phyloP scores from a whole-genome alignment of 1,140 invertebrate genomes.

The Drosophila kikkawai region DNA sequence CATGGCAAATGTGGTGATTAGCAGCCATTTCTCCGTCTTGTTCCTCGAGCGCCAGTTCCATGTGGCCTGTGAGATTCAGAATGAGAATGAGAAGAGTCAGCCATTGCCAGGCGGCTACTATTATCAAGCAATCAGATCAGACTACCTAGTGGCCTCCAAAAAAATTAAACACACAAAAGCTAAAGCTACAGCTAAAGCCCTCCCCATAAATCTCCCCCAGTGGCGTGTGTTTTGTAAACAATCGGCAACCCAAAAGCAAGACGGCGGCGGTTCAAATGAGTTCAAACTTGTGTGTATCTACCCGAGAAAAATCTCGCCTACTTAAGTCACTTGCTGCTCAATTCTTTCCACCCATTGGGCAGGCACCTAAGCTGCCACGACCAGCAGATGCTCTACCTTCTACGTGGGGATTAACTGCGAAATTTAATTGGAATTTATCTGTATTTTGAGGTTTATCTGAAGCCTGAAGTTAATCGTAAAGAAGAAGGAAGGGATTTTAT shows the following conservation, averaged over 20 bases:
- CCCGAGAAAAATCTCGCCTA: constrained; percentile 27
- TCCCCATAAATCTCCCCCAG: not conserved
- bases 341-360: constrained; percentile 15
- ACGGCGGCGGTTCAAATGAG: constrained; percentile 41
- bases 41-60: constrained; percentile 86
- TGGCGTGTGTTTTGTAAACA: constrained; percentile 39
- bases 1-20: constrained; percentile 83
- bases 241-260: constrained; percentile 3
- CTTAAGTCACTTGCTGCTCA: constrained; percentile 25
- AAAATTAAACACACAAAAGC: not conserved
- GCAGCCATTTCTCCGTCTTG: constrained; percentile 86
- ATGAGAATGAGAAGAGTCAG: not conserved
- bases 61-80: constrained; percentile 53
- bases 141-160: not conserved
- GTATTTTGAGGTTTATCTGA: too few species aligned
- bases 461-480: too few species aligned
- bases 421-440: not conserved
- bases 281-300: constrained; percentile 30
- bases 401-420: not conserved
- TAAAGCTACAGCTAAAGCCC: not conserved
- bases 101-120: not conserved
- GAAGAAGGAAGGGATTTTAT: too few species aligned
- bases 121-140: constrained; percentile 27
- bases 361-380: not conserved
- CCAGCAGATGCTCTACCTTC: not conserved